Percentiles rank a stretch among this genome's conserved stretches.
Evolutionary conservation across 2,113 vertebrate genomes (phyloP).

Genomic region (Coreoperca whiteheadi): DNA sequence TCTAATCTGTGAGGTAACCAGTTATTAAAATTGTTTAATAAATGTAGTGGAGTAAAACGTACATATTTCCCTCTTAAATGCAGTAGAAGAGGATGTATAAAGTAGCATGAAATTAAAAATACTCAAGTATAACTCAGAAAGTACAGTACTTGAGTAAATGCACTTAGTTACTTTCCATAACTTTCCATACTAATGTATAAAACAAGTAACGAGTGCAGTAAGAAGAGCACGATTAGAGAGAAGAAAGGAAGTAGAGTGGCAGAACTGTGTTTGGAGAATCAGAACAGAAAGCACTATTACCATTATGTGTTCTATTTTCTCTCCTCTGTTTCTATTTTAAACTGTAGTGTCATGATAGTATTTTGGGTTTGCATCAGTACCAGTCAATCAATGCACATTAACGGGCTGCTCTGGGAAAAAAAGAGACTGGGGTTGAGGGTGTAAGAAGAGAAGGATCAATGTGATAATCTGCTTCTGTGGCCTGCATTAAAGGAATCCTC

Average conservation of each 20-base stretch:
- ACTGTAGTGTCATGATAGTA: neutral
- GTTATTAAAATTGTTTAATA: neutral
- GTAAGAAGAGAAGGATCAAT: conserved; percentile 67
- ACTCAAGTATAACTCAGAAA: neutral
- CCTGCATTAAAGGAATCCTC: conserved; percentile 54
- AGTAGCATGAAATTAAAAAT: neutral
- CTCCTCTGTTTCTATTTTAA: conserved; percentile 21
- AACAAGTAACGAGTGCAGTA: neutral
- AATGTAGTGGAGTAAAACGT: neutral
- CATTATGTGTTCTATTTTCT: neutral
- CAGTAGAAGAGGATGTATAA: neutral
- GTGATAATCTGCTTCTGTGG: conserved; percentile 56
- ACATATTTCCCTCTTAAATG: neutral
- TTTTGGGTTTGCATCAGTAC: conserved; percentile 46
- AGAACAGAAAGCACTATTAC: conserved; percentile 14
- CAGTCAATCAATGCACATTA: conserved; percentile 55
- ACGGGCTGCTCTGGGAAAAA: conserved; percentile 11
- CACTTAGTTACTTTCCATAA: neutral
- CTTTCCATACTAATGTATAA: neutral
- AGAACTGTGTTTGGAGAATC: conserved; percentile 5
- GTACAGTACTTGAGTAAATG: neutral
- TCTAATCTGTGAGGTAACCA: neutral
- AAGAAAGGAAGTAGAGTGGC: neutral
- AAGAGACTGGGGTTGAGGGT: conserved; percentile 3
- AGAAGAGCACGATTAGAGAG: neutral